phyloP scores from a whole-genome alignment of 2,797 vertebrate genomes.

The Melopsittacus undulatus region DNA sequence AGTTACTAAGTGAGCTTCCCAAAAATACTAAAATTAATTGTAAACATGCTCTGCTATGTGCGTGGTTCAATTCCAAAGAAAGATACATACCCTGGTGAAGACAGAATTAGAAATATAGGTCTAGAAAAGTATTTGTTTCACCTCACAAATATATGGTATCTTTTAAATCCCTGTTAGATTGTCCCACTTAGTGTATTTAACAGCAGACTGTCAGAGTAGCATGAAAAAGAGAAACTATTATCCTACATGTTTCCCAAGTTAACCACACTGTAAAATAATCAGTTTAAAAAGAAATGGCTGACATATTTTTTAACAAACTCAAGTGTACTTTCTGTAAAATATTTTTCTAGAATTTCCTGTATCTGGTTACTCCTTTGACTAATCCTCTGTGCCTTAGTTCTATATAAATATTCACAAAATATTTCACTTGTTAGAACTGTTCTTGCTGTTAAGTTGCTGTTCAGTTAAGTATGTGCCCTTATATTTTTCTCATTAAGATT shows the following conservation, averaged over 20 bases:
- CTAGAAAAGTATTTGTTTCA: background rate
- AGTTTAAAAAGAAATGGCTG: background rate
- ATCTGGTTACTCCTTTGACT: background rate
- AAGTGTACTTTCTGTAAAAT: background rate
- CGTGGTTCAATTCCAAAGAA: background rate
- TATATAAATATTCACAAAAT: background rate
- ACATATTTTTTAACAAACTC: background rate
- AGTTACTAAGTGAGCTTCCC: background rate
- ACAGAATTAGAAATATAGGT: background rate
- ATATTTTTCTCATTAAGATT: background rate
- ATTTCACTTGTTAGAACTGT: background rate
- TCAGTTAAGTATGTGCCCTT: background rate
- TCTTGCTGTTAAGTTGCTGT: background rate
- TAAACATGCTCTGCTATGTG: background rate
- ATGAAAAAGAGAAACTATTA: background rate
- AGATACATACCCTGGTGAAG: background rate
- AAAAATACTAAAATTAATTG: background rate
- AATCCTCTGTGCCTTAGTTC: background rate
- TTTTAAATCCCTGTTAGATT: background rate
- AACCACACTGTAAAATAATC: background rate
- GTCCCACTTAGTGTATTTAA: background rate
- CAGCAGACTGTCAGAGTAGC: background rate
- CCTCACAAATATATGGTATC: background rate
- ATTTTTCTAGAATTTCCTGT: background rate
- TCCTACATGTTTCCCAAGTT: background rate